phyloP scores from a whole-genome alignment of 2,797 vertebrate genomes.

The Acanthopagrus latus region DNA sequence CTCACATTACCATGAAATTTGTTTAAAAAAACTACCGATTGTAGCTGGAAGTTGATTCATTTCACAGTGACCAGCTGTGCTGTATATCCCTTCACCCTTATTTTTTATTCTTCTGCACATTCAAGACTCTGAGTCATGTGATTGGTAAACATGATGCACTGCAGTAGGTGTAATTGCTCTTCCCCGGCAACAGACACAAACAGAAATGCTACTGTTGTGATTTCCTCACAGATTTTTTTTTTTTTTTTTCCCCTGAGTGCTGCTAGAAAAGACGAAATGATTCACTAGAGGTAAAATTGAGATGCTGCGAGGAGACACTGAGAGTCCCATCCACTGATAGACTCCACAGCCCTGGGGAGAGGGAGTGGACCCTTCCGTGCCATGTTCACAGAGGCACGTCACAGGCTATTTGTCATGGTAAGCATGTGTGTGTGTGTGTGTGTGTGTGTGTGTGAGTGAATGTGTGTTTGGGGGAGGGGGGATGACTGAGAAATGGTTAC shows the following conservation, averaged over 20 bases:
- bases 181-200: background rate
- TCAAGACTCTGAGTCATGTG: conserved; percentile 22
- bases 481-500: conserved; percentile 67
- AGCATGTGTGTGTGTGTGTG: conserved; percentile 64
- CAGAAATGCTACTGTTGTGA: conserved; percentile 4
- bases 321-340: conserved; percentile 21
- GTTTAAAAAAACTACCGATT: background rate
- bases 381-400: conserved; percentile 81
- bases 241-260: background rate
- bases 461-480: conserved; percentile 57
- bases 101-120: conserved; percentile 11
- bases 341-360: conserved; percentile 54
- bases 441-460: conserved; percentile 40
- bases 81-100: background rate
- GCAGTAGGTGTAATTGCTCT: background rate
- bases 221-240: background rate
- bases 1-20: background rate
- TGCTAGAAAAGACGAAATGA: conserved; percentile 17
- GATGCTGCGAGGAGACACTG: conserved; percentile 33
- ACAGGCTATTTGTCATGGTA: conserved; percentile 84
- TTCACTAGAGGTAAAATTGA: conserved; percentile 7
- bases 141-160: conserved; percentile 9
- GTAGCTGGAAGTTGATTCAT: conserved; percentile 1
- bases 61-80: background rate
- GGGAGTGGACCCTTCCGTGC: conserved; percentile 82